phyloP scores from a whole-genome alignment of 2,113 vertebrate genomes.

The Cynoglossus semilaevis region DNA sequence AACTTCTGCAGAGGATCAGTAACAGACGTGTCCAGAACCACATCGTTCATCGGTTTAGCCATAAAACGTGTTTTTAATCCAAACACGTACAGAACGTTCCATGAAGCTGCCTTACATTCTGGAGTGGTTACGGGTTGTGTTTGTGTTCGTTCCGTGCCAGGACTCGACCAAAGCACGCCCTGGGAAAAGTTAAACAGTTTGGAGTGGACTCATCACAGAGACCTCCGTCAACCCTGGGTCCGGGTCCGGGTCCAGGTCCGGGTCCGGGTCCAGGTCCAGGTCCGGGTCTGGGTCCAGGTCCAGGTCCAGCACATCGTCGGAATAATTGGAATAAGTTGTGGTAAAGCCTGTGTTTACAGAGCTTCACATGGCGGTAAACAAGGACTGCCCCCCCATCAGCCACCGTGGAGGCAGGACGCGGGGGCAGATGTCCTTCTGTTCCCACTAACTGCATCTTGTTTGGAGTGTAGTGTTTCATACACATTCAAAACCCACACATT shows the following conservation, averaged over 20 bases:
- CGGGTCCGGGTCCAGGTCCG: conserved; percentile 24
- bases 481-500: conserved; percentile 72
- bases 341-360: conserved; percentile 65
- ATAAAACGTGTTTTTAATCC: conserved; percentile 3
- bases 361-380: conserved; percentile 66
- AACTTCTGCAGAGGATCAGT: conserved; percentile 11
- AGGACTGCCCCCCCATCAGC: conserved; percentile 60
- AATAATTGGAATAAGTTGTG: conserved; percentile 44
- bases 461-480: conserved; percentile 74
- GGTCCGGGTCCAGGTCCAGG: too few relatives aligned
- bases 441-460: conserved; percentile 63
- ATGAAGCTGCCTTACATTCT: not conserved
- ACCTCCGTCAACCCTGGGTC: conserved; percentile 22
- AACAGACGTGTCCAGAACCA: not conserved
- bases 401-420: conserved; percentile 53
- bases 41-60: not conserved
- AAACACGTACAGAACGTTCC: conserved; percentile 7
- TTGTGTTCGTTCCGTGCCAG: conserved; percentile 15
- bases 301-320: too few relatives aligned
- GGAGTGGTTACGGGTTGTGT: conserved; percentile 11
- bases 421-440: conserved; percentile 43
- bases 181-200: conserved; percentile 61
- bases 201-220: conserved; percentile 43
- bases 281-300: conserved; percentile 25
- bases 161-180: conserved; percentile 26